Conservation (phyloP, 2,888 invertebrate genomes). For the Zaprionus lineosus region DNA sequence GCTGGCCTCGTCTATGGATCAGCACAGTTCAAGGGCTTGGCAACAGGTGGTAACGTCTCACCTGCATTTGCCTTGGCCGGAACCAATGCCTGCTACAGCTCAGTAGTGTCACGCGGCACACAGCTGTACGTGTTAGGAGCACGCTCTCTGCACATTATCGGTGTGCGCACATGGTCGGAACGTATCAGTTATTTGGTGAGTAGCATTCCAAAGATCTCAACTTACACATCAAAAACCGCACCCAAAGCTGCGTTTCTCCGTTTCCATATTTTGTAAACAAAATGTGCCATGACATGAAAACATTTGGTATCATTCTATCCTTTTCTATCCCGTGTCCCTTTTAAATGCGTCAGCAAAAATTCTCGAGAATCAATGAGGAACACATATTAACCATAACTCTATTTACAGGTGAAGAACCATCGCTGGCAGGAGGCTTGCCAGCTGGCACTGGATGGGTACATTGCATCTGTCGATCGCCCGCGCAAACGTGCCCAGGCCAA, state of each 20-base stretch:
- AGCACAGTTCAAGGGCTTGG: slow-evolving; percentile 93
- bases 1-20: slow-evolving; percentile 93
- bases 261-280: no score
- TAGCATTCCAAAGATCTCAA: neutral
- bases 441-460: slow-evolving; percentile 84
- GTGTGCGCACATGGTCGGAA: slow-evolving; percentile 87
- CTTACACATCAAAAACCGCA: no score
- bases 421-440: slow-evolving; percentile 85
- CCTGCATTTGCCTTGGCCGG: slow-evolving; percentile 86
- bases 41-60: slow-evolving; percentile 96
- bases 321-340: no score
- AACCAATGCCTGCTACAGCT: slow-evolving; percentile 88
- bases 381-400: neutral
- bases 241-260: no score
- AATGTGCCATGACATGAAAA: no score
- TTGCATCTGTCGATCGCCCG: slow-evolving; percentile 81
- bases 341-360: no score
- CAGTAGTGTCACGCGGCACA: slow-evolving; percentile 86
- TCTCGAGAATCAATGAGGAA: no score
- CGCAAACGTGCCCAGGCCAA: slow-evolving; percentile 82
- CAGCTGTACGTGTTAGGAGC: slow-evolving; percentile 89
- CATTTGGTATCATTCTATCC: no score
- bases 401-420: slow-evolving; percentile 83
- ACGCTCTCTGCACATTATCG: slow-evolving; percentile 85
- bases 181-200: slow-evolving; percentile 86